Evolutionary conservation across 2,113 vertebrate genomes (phyloP).

Genomic region (Hippocampus mohnikei): DNA sequence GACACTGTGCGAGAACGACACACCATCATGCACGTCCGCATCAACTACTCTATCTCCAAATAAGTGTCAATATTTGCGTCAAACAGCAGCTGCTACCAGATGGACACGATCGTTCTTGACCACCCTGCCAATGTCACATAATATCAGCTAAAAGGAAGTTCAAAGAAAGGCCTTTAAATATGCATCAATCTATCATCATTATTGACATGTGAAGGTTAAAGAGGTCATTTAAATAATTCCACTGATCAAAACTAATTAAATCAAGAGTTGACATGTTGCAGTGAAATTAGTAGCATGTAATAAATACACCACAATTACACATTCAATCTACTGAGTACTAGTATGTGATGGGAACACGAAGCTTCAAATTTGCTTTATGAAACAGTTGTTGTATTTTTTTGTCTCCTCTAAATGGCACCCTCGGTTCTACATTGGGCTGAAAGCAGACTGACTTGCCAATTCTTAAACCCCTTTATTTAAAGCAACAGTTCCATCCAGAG

Average conservation of each 20-base stretch:
- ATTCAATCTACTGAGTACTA: not conserved
- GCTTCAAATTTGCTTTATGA: too few relatives aligned
- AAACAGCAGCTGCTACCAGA: constrained; percentile 30
- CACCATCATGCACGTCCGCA: constrained; percentile 25
- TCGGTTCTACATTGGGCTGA: too few relatives aligned
- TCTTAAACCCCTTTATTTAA: too few relatives aligned
- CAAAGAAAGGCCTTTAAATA: constrained; percentile 21
- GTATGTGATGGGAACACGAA: too few relatives aligned
- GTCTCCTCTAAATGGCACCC: too few relatives aligned
- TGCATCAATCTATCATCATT: constrained; percentile 21
- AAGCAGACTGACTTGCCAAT: too few relatives aligned
- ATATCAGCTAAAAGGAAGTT: constrained; percentile 17
- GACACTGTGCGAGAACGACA: constrained; percentile 41
- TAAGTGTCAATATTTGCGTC: constrained; percentile 49
- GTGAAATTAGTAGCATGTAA: not conserved
- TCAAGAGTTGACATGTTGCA: constrained; percentile 3
- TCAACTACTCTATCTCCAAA: constrained; percentile 48
- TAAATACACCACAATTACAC: constrained; percentile 1
- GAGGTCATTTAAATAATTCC: constrained; percentile 13
- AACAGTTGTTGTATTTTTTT: too few relatives aligned
- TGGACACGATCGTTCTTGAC: constrained; percentile 26
- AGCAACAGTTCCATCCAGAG: too few relatives aligned
- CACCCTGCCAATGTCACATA: constrained; percentile 20
- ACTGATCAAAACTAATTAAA: constrained; percentile 13
- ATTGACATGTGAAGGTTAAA: constrained; percentile 17